phyloP scores from a whole-genome alignment of 1,140 invertebrate species.

The Lysiphlebus fabarum region DNA sequence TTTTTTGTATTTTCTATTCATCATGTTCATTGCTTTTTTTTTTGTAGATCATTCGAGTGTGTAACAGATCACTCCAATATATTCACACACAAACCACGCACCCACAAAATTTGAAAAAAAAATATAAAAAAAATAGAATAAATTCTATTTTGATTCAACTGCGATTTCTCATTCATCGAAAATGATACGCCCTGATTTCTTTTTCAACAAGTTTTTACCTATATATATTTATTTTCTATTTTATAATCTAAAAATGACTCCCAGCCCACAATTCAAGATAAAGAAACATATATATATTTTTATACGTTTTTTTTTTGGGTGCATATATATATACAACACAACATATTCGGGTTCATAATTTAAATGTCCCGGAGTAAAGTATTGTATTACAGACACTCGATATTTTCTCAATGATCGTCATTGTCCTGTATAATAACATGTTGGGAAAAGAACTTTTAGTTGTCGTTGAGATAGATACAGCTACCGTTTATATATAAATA shows the following conservation, averaged over 20 bases:
- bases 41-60: no score
- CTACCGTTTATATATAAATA: not conserved
- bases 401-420: conserved; percentile 53
- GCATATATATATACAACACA: not conserved
- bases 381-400: conserved; percentile 53
- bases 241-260: conserved; percentile 11
- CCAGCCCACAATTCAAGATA: conserved; percentile 4
- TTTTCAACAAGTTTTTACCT: not conserved
- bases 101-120: no score
- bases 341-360: conserved; percentile 34
- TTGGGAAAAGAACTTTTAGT: not conserved
- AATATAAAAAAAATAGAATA: no score
- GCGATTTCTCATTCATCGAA: not conserved
- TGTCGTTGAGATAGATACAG: not conserved
- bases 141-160: not conserved
- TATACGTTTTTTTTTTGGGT: not conserved
- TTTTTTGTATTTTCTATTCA: no score
- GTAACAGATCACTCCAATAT: no score
- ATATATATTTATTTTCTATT: no score
- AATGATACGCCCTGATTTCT: conserved; percentile 11
- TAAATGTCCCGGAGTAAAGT: conserved; percentile 45
- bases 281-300: conserved; percentile 3
- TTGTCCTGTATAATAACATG: conserved; percentile 32
- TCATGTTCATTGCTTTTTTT: no score
- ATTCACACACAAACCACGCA: no score